Base-by-base conservation (phyloP, 2,888 invertebrate genomes). In the Drosophila nr. perissopoda region DNA sequence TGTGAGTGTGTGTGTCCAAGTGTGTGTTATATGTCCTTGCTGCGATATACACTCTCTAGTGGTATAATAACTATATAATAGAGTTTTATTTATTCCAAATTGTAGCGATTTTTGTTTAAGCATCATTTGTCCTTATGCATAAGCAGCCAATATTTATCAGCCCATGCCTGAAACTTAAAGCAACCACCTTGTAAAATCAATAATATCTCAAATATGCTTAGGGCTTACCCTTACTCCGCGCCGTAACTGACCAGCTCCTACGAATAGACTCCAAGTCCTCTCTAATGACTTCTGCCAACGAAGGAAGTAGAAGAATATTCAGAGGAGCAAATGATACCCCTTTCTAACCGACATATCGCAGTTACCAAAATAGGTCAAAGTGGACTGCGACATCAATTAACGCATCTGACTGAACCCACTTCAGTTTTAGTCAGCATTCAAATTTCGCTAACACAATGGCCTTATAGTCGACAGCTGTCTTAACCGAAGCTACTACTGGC, bases 1-100 rank as follows among this genome's bases (percentile, higher is more conserved):
- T 42, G 31, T 21, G 42, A 31, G 31, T 57, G 57, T 40, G 40
- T 72, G 56, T 67, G 57, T 18, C 42, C 34, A 56, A 63, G 57
- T 81, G 70, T 72, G 61, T 79, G 65, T 76, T 70, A 81, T 74
- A 67, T 81, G 83, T 79, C 89, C 86, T 81, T 85, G 76, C 73
- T 73, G 42, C 40, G 53, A 66, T 54, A 68, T 64, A 71, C 83
- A 52, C 85, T 48, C 11, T 62, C 5, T 8, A 16, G 40, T 29
- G 38, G 21, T 46, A 57, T 27, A 29, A 31, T 11, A 46, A 21
- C 34, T 62, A 34, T 27, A 10, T 7, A 29, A 21, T 48, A 18
- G 6, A 33, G 10, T 34, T 56, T 33, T 38, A 46, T 25, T 31
- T n/a, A 29, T 40, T 7, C 29, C 1, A 21, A 46, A 46, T 25